Evolutionary conservation across 1,140 invertebrate species (phyloP).

Genomic region (Maniola jurtina): DNA sequence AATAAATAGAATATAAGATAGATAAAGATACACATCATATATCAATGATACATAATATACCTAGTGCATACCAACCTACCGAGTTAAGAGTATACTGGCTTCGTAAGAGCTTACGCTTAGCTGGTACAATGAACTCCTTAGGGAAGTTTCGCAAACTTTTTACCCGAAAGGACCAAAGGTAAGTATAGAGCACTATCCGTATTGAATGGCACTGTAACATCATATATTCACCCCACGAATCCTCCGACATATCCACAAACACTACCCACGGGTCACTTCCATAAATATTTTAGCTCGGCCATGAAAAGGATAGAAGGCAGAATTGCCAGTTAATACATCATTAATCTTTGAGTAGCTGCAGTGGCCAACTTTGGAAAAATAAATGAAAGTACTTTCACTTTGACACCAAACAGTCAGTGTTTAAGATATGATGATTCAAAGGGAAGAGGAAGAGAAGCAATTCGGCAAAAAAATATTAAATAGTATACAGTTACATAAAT

Average conservation of each 20-base stretch:
- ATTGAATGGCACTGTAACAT: constrained; percentile 14
- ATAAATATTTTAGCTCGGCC: constrained; percentile 50
- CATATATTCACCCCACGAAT: constrained; percentile 40
- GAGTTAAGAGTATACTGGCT: no score
- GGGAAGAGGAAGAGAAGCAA: neutral
- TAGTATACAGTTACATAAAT: no score
- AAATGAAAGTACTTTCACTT: constrained; percentile 43
- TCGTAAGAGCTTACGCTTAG: neutral
- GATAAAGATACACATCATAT: no score
- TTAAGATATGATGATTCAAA: constrained; percentile 8
- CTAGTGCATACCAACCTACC: no score
- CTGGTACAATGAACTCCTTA: neutral
- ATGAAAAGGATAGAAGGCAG: constrained; percentile 36
- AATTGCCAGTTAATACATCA: constrained; percentile 37
- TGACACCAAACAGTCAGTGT: constrained; percentile 3
- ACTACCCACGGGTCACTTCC: constrained; percentile 43
- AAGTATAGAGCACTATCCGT: neutral
- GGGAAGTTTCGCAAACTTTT: constrained; percentile 3
- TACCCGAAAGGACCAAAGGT: neutral
- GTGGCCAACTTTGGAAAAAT: constrained; percentile 30
- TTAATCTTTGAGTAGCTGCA: constrained; percentile 40
- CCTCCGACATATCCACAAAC: constrained; percentile 37
- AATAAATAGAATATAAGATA: no score
- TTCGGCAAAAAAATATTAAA: neutral
- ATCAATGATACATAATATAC: no score